A percentile compares a stretch with the other conserved stretches of the same genome.
phyloP scores from a whole-genome alignment of 1,140 invertebrate genomes.

The Probaryconus sp. region DNA sequence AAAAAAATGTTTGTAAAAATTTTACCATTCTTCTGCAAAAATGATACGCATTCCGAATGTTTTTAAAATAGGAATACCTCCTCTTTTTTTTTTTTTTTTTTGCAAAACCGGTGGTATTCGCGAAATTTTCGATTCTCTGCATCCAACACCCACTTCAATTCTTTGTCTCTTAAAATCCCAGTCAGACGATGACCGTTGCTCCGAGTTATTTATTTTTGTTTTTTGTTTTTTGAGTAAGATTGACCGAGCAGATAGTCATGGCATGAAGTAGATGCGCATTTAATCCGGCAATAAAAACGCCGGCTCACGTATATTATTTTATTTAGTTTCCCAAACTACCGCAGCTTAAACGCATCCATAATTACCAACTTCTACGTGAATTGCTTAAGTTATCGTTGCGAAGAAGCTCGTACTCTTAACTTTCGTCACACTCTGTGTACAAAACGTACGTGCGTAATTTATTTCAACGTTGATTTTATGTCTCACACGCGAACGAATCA shows the following conservation, averaged over 20 bases:
- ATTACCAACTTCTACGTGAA: slow-evolving; percentile 76
- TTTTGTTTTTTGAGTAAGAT: slow-evolving; percentile 70
- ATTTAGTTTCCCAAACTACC: slow-evolving; percentile 76
- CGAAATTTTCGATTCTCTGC: too few relatives aligned
- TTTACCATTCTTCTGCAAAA: too few relatives aligned
- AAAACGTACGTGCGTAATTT: slow-evolving; percentile 67
- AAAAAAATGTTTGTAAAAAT: too few relatives aligned
- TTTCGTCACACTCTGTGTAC: slow-evolving; percentile 45
- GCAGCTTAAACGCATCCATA: slow-evolving; percentile 78
- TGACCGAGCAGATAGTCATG: slow-evolving; percentile 67
- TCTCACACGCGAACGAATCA: slow-evolving; percentile 67
- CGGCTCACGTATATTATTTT: slow-evolving; percentile 78
- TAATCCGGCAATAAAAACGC: slow-evolving; percentile 76
- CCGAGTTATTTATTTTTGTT: slow-evolving; percentile 64
- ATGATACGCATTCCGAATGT: too few relatives aligned
- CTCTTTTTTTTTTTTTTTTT: too few relatives aligned
- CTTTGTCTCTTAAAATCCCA: slow-evolving; percentile 55
- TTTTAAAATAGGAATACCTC: too few relatives aligned
- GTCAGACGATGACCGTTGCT: slow-evolving; percentile 65
- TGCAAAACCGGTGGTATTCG: too few relatives aligned
- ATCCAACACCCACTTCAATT: slow-evolving; percentile 48
- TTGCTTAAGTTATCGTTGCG: slow-evolving; percentile 73
- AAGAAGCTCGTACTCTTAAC: slow-evolving; percentile 35
- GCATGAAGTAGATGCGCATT: slow-evolving; percentile 69
- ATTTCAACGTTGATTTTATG: slow-evolving; percentile 70